Percentiles rank a stretch among this genome's conserved stretches.
Conservation (phyloP, 1,140 invertebrate species). For the Drosophila pallidifrons region DNA sequence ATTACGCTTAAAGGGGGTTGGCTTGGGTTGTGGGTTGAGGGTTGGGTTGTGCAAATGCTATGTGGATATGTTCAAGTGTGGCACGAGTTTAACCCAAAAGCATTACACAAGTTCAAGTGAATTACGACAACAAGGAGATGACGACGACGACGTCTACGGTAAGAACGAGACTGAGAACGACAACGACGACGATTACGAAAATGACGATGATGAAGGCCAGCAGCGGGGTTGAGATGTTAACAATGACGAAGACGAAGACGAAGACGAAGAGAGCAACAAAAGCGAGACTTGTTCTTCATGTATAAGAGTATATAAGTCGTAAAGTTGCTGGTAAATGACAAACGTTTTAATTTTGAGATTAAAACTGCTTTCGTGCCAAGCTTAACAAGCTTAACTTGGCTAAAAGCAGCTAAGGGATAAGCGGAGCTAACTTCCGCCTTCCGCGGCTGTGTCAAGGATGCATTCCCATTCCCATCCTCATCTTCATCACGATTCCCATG, state of each 20-base stretch:
- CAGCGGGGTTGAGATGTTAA: constrained; percentile 58
- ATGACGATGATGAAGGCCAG: constrained; percentile 31
- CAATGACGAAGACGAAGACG: constrained; percentile 19
- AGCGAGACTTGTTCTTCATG: constrained; percentile 46
- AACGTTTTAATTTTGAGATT: constrained; percentile 84
- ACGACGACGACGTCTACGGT: constrained; percentile 24
- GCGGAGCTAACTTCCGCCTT: constrained; percentile 59
- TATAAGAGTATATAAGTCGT: constrained; percentile 66
- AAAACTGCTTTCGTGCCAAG: constrained; percentile 80
- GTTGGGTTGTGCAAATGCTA: background rate
- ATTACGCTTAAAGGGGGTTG: constrained; percentile 26
- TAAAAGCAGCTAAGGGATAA: constrained; percentile 57
- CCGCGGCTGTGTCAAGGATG: constrained; percentile 46
- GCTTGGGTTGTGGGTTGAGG: background rate
- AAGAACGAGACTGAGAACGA: constrained; percentile 12
- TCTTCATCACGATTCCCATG: constrained; percentile 17
- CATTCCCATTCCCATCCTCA: constrained; percentile 12
- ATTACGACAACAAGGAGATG: constrained; percentile 68
- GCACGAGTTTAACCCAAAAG: constrained; percentile 55
- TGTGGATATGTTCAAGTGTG: constrained; percentile 13
- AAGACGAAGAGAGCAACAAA: constrained; percentile 20
- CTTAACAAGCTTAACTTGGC: constrained; percentile 82
- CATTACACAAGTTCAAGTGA: constrained; percentile 81
- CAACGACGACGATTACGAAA: constrained; percentile 45
- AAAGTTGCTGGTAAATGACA: constrained; percentile 78